A percentile compares a stretch with the other conserved stretches of the same genome.
Evolutionary conservation across 64 coral and sea anemone species (phyloP).

Genomic region (Trachythela sp.): DNA sequence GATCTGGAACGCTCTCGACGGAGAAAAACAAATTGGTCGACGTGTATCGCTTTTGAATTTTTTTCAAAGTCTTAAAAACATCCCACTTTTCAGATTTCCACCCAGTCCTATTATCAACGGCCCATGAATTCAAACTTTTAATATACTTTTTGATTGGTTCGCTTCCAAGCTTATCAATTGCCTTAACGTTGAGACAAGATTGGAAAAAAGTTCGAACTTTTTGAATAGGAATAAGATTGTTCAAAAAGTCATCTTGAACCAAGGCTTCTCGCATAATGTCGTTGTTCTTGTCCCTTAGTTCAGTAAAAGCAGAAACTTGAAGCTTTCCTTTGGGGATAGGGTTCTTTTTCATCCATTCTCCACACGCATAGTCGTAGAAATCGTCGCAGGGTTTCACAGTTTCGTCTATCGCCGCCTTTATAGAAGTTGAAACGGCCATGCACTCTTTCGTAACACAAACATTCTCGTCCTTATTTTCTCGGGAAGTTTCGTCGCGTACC

Average conservation of each 20-base stretch:
- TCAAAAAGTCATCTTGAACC: not conserved
- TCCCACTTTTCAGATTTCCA: not conserved
- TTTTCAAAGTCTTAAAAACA: constrained; percentile 14
- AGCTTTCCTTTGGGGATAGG: not conserved
- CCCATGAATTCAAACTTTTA: not conserved
- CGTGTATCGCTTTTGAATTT: not conserved
- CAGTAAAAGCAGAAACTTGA: not conserved
- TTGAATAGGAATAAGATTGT: not conserved
- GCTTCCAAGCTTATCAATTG: not conserved
- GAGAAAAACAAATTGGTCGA: constrained; percentile 15
- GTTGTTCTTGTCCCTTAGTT: not conserved
- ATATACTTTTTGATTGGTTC: not conserved
- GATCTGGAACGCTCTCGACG: not conserved
- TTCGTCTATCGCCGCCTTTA: not conserved
- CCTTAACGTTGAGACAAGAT: not conserved
- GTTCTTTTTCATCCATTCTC: not conserved
- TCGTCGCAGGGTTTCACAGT: not conserved
- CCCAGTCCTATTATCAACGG: not conserved
- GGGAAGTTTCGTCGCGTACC: not conserved
- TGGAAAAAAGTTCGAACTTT: constrained; percentile 6
- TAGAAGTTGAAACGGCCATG: not conserved
- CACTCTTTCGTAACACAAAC: not conserved
- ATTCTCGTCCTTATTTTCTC: not conserved
- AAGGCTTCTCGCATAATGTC: not conserved
- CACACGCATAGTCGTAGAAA: not conserved